phyloP scores from a whole-genome alignment of 2,888 invertebrate genomes.

The Digitonthophagus gazella region DNA sequence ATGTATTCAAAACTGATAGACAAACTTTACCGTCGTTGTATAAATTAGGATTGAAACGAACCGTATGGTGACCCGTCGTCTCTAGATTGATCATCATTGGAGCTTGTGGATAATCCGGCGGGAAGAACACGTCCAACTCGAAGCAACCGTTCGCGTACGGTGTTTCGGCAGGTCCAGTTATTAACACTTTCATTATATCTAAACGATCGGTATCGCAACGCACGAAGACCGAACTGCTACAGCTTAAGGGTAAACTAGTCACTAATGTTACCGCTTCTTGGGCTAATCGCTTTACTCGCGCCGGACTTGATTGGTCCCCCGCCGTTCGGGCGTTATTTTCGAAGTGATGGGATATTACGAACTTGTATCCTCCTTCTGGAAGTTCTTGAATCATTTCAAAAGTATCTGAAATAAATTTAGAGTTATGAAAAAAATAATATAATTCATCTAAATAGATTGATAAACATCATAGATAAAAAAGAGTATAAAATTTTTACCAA shows the following conservation, averaged over 20 bases:
- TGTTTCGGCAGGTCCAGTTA: conserved; percentile 88
- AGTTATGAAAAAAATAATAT: background rate
- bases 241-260: conserved; percentile 87
- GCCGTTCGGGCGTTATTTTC: conserved; percentile 83
- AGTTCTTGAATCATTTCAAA: conserved; percentile 88
- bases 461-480: too few species aligned
- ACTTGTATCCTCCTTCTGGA: conserved; percentile 70
- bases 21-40: conserved; percentile 96
- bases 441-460: background rate
- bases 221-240: conserved; percentile 92
- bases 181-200: conserved; percentile 94
- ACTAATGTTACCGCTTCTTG: conserved; percentile 94
- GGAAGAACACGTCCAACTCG: conserved; percentile 88
- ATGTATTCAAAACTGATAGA: conserved; percentile 91
- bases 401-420: conserved; percentile 61
- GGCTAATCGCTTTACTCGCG: conserved; percentile 86
- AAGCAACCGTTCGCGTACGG: conserved; percentile 92
- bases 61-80: conserved; percentile 84
- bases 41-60: conserved; percentile 90
- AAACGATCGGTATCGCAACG: conserved; percentile 91
- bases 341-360: conserved; percentile 87
- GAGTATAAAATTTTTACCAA: conserved; percentile 67
- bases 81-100: conserved; percentile 90
- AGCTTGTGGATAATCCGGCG: conserved; percentile 64
- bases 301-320: conserved; percentile 82